Evolutionary conservation across 2,113 vertebrate genomes (phyloP), one percentile per base, ranked within the genome.

Genomic region (Pollimyrus isidori): DNA sequence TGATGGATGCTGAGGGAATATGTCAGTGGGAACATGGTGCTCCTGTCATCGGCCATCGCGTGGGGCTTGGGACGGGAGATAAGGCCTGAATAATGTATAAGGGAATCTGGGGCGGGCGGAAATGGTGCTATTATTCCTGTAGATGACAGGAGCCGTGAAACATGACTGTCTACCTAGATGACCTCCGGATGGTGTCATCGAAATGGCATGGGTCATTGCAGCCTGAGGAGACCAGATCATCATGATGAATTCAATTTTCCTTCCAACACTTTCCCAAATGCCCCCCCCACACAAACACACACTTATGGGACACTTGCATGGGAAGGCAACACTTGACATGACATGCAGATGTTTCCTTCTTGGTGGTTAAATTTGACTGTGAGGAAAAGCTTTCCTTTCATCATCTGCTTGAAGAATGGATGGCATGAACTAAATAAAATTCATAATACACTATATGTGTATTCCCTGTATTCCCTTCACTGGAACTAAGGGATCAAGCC

Each of bases 51-150:
- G 42, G 52, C 86, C 87, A 30, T n/a, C 7, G 65, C 3, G 48
- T 87, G 46, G 69, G 46, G 26, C 21, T 86, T 65, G 82, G 58
- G 89, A 30, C 6, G 3, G 86, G 35, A 76, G 89, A 76, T 85
- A 53, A 19, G 86, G 39, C 26, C 89, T 90, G 89, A 90, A 90
- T 90, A 88, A 88, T 90, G 73, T 52, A 90, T 90, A 58, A 62
- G 86, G 73, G 52, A 46, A 88, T 39, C 86, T 48, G 86, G 84
- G 73, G 69, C 52, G 21, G 42, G 2, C 35, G 26, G 45, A 62
- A 90, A 88, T 88, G 73, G 89, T 48, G 35, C 50, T 73, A 90
- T 82, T 87, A 88, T 86, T 65, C 73, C 56, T 17, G 19, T 35
- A 87, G 69, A 88, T 88, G 86, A 90, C 89, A 62, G 73, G 65